Conservation (phyloP, 2,888 invertebrate species). For the Zaprionus obscuricornis region DNA sequence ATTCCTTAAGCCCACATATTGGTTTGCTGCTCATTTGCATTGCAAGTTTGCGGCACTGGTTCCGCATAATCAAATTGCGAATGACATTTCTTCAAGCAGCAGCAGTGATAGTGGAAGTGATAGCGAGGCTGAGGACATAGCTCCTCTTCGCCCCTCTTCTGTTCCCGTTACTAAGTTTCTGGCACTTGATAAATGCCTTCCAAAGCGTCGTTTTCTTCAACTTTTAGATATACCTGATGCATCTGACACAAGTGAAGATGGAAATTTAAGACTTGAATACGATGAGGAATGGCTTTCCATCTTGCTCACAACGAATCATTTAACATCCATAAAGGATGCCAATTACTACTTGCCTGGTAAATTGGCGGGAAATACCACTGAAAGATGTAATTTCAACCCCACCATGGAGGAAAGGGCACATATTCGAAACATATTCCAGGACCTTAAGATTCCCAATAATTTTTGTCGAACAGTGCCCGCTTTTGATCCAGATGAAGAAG, state of each 20-base stretch:
- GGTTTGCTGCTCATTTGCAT: conserved; percentile 99
- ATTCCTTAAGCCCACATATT: conserved; percentile 92
- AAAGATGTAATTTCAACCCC: conserved; percentile 86
- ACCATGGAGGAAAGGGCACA: conserved; percentile 89
- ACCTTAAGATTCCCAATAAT: conserved; percentile 89
- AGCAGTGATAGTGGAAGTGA: conserved; percentile 38
- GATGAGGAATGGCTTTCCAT: conserved; percentile 98
- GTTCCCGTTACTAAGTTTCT: conserved; percentile 91
- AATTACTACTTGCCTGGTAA: conserved; percentile 92
- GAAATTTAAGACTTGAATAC: conserved; percentile 84
- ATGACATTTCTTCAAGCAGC: too few relatives aligned
- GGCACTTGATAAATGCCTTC: conserved; percentile 98
- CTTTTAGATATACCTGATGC: conserved; percentile 86
- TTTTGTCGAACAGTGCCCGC: conserved; percentile 90
- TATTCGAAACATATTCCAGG: conserved; percentile 87
- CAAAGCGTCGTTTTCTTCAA: conserved; percentile 94
- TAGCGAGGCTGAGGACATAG: conserved; percentile 23
- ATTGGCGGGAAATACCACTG: conserved; percentile 85
- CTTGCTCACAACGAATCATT: conserved; percentile 93
- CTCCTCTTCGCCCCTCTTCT: background rate
- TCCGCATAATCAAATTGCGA: conserved; percentile 85
- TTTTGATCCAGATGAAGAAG: conserved; percentile 83
- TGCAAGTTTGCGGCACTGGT: conserved; percentile 96
- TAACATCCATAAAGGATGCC: conserved; percentile 89
- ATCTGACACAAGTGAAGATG: conserved; percentile 9